Base-by-base conservation (phyloP, 2,113 vertebrate genomes). In the Colius striatus region DNA sequence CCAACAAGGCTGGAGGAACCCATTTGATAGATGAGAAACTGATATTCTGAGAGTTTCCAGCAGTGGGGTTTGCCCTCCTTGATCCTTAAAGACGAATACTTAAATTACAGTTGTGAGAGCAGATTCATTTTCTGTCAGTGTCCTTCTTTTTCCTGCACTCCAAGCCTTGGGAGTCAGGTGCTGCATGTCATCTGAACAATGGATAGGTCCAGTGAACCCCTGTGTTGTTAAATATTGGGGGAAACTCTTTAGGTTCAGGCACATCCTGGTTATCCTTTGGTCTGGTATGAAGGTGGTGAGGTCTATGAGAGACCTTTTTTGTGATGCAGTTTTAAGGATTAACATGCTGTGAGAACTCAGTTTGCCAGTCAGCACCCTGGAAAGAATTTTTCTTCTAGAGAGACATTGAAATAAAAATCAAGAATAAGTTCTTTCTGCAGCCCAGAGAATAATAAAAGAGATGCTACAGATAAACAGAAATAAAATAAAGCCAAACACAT, bases 391-490 rank as follows among this genome's bases (percentile, higher is more conserved):
- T 92, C 27, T 88, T 94, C 47, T 66, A 23, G 79, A 86, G 54
- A 73, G 91, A 92, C 58, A 41, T 9, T 51, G 85, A 92, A 88
- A 89, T 60, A 93, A 93, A 92, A 94, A 78, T 81, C 12, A 89
- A 75, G 84, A 93, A 81, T 81, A 81, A 91, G 90, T 89, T 94
- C 57, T 92, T 92, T 68, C 68, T 93, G 32, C 1, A 11, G 30
- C 61, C 21, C 55, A 21, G 20, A 89, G 65, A 86, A 71, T 94
- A 90, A 86, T 84, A 90, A 80, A 93, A 94, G 72, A 95, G 83
- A 78, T 81, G 38, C 65, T 92, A 25, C 50, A 84, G 92, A 93
- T 94, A 89, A 93, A 78, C 16, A 92, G 89, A 81, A 94, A 70
- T 80, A 60, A 92, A 90, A 92, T 79, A 80, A 84, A 92, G 57